Evolutionary conservation across 2,797 vertebrate genomes (phyloP), one percentile per base, ranked within the genome.

Genomic region (Brotula barbata): DNA sequence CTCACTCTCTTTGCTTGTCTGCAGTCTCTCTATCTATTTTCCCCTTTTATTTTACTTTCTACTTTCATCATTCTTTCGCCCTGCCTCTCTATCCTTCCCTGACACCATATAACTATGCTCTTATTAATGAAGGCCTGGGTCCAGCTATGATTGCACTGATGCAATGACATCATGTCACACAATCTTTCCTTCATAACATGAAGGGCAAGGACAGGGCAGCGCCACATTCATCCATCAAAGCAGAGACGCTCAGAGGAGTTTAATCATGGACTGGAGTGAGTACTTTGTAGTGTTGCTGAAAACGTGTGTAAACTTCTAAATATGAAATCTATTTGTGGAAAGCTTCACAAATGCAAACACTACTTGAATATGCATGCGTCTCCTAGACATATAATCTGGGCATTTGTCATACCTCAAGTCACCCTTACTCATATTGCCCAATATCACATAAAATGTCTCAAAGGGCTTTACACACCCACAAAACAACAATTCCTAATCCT

Each of bases 101-200:
- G 71, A 73, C 67, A 65, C 63, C 21, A 64, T 46, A 51, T 47
- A 68, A 58, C 33, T 8, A 10, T 43, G 67, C 57, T 71, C 51
- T 83, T 86, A 86, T 87, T 86, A 81, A 89, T 83, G 80, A 70
- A 60, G 34, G 31, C 47, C 70, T 14, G 65, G 56, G 73, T 77
- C 53, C 48, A 37, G 73, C 78, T 81, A 77, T 85, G 79, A 89
- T 85, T 87, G 78, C 79, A 79, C 71, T 34, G 46, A 51, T 57
- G 62, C 69, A 77, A 86, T 85, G 80, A 85, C 84, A 88, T 87
- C 78, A 88, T 84, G 87, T 85, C 83, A 86, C 82, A 80, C 63
- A 82, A 87, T 88, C 83, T 81, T 78, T 84, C 61, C 78, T 78
- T 81, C 68, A 71, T 76, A 68, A 80, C 71, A 14, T 66, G 74